Evolutionary conservation across 2,797 vertebrate genomes (phyloP).

Genomic region (Anas capensis): DNA sequence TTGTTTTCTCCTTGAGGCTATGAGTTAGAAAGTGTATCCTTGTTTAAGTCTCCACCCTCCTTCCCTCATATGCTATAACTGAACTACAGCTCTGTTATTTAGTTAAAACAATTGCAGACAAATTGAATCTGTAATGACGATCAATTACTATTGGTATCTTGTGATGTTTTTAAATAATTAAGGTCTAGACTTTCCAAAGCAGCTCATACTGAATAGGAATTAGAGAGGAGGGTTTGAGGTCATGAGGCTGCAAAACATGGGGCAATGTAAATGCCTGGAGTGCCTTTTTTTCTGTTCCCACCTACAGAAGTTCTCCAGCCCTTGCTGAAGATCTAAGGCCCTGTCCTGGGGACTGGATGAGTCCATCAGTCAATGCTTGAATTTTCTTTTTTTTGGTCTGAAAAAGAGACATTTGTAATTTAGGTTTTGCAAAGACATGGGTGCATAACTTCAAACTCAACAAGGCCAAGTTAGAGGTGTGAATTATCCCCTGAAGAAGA

Average conservation of each 20-base stretch:
- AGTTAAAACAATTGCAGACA: slow-evolving; percentile 70
- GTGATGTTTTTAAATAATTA: slow-evolving; percentile 68
- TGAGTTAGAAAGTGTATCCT: slow-evolving; percentile 58
- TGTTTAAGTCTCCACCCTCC: slow-evolving; percentile 42
- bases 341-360: neutral
- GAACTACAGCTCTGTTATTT: slow-evolving; percentile 53
- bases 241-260: neutral
- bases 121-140: slow-evolving; percentile 70
- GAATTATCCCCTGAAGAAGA: neutral
- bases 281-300: neutral
- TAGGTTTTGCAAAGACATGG: neutral
- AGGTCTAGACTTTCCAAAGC: slow-evolving; percentile 50
- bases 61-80: neutral
- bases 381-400: neutral
- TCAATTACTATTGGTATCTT: slow-evolving; percentile 68
- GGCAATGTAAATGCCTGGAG: neutral
- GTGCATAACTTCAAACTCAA: neutral
- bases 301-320: neutral
- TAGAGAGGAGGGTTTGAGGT: neutral
- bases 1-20: slow-evolving; percentile 62
- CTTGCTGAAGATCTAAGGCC: neutral
- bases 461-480: neutral
- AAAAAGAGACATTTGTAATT: neutral
- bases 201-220: neutral
- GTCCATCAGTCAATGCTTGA: neutral